These are phyloP conservation scores for Drosophila infuscata DNA, from an alignment of 2,888 invertebrate genomes.

Conservation along the genomic window DNA sequence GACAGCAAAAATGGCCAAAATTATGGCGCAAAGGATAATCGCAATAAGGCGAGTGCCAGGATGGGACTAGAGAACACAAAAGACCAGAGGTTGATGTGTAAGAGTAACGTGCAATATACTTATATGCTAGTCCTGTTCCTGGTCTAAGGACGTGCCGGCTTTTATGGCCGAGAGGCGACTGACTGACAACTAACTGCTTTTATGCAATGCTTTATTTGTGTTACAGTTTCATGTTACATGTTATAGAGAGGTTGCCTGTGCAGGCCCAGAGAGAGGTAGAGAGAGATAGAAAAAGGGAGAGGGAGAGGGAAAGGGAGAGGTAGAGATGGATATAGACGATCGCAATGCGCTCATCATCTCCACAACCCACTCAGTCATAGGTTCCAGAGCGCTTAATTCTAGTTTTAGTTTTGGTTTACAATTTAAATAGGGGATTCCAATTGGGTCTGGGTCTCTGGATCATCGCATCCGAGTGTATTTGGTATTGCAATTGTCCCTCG, in stretches of 20 bases:
- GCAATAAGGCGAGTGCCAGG: conserved; percentile 49
- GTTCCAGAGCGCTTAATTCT: conserved; percentile 1
- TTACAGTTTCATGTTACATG: conserved; percentile 2
- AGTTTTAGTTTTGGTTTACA: conserved; percentile 28
- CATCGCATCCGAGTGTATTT: conserved; percentile 93
- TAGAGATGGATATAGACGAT: conserved; percentile 20
- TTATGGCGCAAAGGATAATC: conserved; percentile 70
- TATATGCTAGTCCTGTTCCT: conserved; percentile 13
- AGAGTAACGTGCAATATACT: conserved; percentile 16
- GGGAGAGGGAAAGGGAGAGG: neutral
- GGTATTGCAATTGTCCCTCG: conserved; percentile 87
- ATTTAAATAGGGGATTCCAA: conserved; percentile 86
- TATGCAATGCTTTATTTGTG: conserved; percentile 29
- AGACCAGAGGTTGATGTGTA: conserved; percentile 1
- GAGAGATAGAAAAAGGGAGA: neutral
- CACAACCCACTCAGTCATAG: neutral
- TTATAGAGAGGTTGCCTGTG: neutral
- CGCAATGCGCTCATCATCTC: conserved; percentile 48
- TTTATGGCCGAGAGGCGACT: conserved; percentile 20
- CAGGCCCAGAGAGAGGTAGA: neutral
- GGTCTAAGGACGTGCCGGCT: conserved; percentile 32
- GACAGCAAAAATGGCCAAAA: conserved; percentile 64
- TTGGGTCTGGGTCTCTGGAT: conserved; percentile 90
- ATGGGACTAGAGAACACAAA: neutral
- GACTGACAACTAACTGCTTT: conserved; percentile 4